Conservation (phyloP, 2,888 invertebrate genomes). For the Ichneumoninae sp. region DNA sequence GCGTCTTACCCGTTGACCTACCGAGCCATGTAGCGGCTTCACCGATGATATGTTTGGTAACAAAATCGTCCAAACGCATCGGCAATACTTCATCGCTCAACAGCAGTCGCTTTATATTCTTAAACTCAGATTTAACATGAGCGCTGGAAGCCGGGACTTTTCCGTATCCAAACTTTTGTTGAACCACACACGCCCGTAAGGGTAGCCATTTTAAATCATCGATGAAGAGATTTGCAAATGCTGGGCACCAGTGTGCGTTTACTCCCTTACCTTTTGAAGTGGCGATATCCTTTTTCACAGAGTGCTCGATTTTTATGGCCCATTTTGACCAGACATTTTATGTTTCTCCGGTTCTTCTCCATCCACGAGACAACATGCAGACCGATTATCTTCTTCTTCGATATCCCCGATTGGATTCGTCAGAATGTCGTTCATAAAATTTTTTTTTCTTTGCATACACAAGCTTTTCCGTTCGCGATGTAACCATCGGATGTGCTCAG, state of each 20-base stretch:
- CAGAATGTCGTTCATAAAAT: background rate
- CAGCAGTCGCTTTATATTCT: slow-evolving; percentile 33
- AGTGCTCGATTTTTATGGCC: background rate
- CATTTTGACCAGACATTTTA: background rate
- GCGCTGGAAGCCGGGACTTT: slow-evolving; percentile 31
- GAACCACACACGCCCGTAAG: slow-evolving; percentile 39
- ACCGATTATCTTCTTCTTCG: slow-evolving; percentile 19
- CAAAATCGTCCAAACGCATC: slow-evolving; percentile 42
- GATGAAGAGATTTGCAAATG: slow-evolving; percentile 32
- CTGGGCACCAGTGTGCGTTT: slow-evolving; percentile 31
- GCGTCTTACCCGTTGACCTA: too few relatives aligned
- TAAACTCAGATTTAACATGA: slow-evolving; percentile 38
- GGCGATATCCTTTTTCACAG: background rate
- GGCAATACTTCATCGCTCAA: slow-evolving; percentile 33
- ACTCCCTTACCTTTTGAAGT: background rate
- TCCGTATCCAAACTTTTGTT: slow-evolving; percentile 30
- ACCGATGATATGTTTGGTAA: background rate
- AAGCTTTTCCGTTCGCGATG: slow-evolving; percentile 15
- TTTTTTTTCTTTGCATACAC: slow-evolving; percentile 40
- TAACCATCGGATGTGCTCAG: slow-evolving; percentile 42
- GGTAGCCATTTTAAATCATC: slow-evolving; percentile 25
- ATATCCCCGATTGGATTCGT: background rate
- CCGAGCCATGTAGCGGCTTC: too few relatives aligned
- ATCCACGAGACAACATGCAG: background rate
- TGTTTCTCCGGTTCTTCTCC: background rate